Evolutionary conservation across 2,113 vertebrate species (phyloP), one percentile per base, ranked within the genome.

Genomic region (Grallaria varia): DNA sequence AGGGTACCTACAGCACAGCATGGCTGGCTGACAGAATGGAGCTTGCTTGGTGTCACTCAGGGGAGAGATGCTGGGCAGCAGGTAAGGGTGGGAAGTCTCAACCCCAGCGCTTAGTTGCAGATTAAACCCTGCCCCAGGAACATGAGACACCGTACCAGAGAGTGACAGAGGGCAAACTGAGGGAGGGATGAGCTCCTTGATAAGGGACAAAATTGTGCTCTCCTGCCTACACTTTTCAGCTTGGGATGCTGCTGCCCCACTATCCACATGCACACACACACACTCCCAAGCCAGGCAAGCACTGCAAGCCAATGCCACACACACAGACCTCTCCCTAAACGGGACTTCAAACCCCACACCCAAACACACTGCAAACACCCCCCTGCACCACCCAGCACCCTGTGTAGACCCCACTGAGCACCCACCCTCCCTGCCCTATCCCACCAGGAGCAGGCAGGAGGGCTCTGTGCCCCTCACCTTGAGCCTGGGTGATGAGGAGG

Each of bases 321-420:
- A 33, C 75, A 5, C 22, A n/a, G n/a, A n/a, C n/a, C n/a, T n/a
- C n/a, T n/a, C 49, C 7, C 17, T 3, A 7, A 44, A 31, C 13
- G 45, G 5, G 6, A 2, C 42, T 1, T 0, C 62, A 63, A 37
- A 45, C 24, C 24, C 31, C 40, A 21, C 31, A 39, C 0, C 0
- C 18, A 6, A 45, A 2, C 4, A 6, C 39, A 6, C 42, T 4
- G 3, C 5, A 53, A 55, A 31, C 17, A 31, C 9, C 17, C 4
- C 14, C 52, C 37, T 3, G 2, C 37, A 30, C 3, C 35, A 5
- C 8, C 39, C 15, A 1, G 30, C 49, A 10, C 30, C 11, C 66
- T 12, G 17, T 1, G 0, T 7, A 37, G 63, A 62, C 19, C 45
- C 55, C 1, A 0, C 14, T 0, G 1, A 40, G 49, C 9, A 27